Conservation (phyloP, 2,113 vertebrate species). For the Pitta sordida region DNA sequence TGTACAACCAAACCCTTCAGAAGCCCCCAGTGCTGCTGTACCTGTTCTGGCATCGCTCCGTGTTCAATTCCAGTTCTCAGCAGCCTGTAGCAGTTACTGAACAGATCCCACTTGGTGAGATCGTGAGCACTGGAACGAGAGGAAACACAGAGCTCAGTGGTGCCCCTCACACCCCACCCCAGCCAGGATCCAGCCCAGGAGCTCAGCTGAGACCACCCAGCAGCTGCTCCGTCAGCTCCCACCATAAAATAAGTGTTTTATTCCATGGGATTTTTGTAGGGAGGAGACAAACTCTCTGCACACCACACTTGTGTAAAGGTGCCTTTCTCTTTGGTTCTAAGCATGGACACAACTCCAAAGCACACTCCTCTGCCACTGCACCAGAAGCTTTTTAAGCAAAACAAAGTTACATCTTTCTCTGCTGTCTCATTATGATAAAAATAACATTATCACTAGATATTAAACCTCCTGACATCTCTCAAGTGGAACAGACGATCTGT, state of each 20-base stretch:
- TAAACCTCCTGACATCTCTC: not conserved
- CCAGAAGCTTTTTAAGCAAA: not conserved
- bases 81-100: conserved; percentile 96
- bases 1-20: not conserved
- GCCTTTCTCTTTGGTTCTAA: not conserved
- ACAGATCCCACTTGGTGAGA: conserved; percentile 97
- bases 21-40: conserved; percentile 24
- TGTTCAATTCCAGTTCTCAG: conserved; percentile 97
- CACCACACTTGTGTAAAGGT: not conserved
- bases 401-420: not conserved
- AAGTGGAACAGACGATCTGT: not conserved
- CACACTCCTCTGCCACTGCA: not conserved
- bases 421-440: not conserved
- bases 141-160: conserved; percentile 38
- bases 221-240: too few species aligned
- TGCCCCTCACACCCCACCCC: not conserved
- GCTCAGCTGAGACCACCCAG: not conserved
- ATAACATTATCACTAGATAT: not conserved
- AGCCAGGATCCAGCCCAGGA: not conserved
- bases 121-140: conserved; percentile 87
- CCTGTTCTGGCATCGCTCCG: conserved; percentile 98
- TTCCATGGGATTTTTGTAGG: not conserved
- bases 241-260: not conserved
- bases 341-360: not conserved
- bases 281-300: not conserved